phyloP scores from a whole-genome alignment of 1,140 invertebrate species.

The Adelges cooleyi region DNA sequence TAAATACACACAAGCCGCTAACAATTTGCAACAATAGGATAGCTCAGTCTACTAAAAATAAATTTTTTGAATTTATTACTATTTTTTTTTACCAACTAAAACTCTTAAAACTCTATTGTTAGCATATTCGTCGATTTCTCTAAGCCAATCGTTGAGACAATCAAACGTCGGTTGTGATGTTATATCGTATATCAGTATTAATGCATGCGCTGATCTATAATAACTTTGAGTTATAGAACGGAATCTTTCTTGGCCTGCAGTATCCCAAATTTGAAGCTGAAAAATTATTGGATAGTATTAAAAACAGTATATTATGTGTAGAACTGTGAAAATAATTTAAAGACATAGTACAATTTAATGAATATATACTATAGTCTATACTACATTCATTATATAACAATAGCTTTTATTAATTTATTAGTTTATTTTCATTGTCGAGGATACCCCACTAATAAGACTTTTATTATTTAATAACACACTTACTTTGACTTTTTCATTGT shows the following conservation, averaged over 20 bases:
- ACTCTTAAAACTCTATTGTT: conserved; percentile 86
- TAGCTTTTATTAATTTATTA: no score
- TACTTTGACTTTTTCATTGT: conserved; percentile 97
- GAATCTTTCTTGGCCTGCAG: conserved; percentile 93
- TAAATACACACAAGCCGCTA: no score
- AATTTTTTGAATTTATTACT: not conserved
- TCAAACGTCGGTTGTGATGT: conserved; percentile 95
- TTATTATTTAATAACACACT: no score
- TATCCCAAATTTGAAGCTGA: conserved; percentile 98
- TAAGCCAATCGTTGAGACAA: conserved; percentile 85
- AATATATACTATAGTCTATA: no score
- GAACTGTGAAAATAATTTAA: no score
- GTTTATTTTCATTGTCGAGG: no score
- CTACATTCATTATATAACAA: no score
- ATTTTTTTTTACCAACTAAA: conserved; percentile 58
- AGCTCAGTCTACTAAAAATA: conserved; percentile 17
- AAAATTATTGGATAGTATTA: no score
- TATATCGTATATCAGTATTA: conserved; percentile 96
- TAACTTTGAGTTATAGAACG: conserved; percentile 96
- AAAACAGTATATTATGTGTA: no score
- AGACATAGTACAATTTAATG: not conserved
- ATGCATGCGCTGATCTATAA: conserved; percentile 91
- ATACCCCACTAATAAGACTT: no score
- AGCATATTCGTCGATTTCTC: conserved; percentile 94
- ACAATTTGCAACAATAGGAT: no score